Conservation (phyloP, 1,140 invertebrate genomes). For the Rhagoletis zephyria region DNA sequence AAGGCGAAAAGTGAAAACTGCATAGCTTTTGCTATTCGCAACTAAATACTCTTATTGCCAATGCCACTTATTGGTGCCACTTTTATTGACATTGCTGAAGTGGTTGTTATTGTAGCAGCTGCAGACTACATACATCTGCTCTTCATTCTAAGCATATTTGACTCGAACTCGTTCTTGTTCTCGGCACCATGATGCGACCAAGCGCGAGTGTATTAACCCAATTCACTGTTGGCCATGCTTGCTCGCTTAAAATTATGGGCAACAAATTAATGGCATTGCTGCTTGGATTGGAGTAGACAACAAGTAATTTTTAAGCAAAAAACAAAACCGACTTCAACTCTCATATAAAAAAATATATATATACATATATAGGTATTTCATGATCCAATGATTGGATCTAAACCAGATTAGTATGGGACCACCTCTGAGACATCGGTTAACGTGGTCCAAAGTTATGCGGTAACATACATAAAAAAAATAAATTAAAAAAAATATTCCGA, state of each 20-base stretch:
- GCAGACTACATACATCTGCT: background rate
- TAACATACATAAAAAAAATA: too few relatives aligned
- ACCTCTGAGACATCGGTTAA: too few relatives aligned
- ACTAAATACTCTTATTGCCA: background rate
- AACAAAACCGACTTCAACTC: too few relatives aligned
- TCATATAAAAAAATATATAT: too few relatives aligned
- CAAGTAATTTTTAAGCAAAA: too few relatives aligned
- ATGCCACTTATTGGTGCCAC: background rate
- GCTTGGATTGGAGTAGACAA: background rate
- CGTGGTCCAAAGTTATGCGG: too few relatives aligned
- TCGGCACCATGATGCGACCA: background rate
- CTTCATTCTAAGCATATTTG: background rate
- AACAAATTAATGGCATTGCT: background rate
- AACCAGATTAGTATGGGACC: too few relatives aligned
- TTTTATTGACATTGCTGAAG: background rate
- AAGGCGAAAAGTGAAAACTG: conserved; percentile 34
- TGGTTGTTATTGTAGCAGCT: conserved; percentile 7
- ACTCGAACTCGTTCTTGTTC: conserved; percentile 7
- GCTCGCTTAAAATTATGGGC: background rate
- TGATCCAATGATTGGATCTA: too few relatives aligned
- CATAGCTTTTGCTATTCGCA: background rate
- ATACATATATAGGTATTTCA: too few relatives aligned
- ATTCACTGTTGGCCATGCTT: background rate
- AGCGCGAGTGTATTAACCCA: conserved; percentile 45
- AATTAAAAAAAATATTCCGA: background rate